Evolutionary conservation across 2,888 invertebrate genomes (phyloP).

Genomic region (Euplexia lucipara): DNA sequence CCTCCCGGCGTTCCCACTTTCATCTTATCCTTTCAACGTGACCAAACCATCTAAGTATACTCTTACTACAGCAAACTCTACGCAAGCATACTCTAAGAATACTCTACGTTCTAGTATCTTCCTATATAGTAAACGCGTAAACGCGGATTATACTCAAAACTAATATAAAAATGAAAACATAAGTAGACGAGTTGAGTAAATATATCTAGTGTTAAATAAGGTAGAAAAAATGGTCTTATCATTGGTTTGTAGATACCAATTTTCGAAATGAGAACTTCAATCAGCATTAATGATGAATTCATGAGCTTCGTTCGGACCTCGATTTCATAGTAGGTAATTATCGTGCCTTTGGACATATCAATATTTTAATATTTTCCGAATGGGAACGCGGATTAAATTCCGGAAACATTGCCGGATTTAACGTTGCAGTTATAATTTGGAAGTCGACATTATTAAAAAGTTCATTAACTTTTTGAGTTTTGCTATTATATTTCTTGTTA

Average conservation of each 20-base stretch:
- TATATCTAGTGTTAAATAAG: too few relatives aligned
- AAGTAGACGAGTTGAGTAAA: too few relatives aligned
- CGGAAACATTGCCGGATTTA: background rate
- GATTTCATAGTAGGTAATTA: slow-evolving; percentile 28
- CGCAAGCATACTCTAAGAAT: too few relatives aligned
- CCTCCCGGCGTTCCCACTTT: too few relatives aligned
- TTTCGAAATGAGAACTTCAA: background rate
- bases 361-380: slow-evolving; percentile 18
- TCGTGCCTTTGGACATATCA: slow-evolving; percentile 9
- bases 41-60: too few relatives aligned
- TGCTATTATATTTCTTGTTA: too few relatives aligned
- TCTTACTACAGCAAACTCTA: too few relatives aligned
- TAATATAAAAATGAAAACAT: too few relatives aligned
- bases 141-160: too few relatives aligned
- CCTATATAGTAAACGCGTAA: too few relatives aligned
- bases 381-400: slow-evolving; percentile 6
- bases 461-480: background rate
- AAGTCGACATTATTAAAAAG: background rate
- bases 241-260: background rate
- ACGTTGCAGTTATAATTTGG: slow-evolving; percentile 8
- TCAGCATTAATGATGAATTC: slow-evolving; percentile 3
- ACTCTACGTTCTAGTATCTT: too few relatives aligned
- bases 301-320: slow-evolving; percentile 4
- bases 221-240: background rate
- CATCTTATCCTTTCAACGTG: too few relatives aligned